Evolutionary conservation across 2,113 vertebrate genomes (phyloP).

Genomic region (Sialia sialis): DNA sequence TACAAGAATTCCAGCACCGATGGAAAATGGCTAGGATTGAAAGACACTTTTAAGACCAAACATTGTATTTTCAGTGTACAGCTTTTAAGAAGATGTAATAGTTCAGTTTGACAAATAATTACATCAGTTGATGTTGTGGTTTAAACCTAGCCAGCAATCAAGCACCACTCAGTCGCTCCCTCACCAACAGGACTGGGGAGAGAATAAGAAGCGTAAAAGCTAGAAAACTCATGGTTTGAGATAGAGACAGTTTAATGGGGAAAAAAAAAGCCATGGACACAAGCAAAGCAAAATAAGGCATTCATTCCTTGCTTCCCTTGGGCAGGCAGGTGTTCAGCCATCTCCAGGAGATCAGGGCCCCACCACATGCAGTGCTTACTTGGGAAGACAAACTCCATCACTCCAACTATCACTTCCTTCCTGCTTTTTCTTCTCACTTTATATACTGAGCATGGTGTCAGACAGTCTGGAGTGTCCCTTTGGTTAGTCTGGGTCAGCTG

Average conservation of each 20-base stretch:
- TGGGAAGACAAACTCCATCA: not conserved
- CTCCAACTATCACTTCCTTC: not conserved
- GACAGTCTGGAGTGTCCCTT: not conserved
- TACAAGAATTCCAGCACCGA: not conserved
- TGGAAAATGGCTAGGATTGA: not conserved
- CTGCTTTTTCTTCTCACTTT: not conserved
- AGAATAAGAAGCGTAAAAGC: not conserved
- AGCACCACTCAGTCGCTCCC: not conserved
- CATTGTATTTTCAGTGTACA: not conserved
- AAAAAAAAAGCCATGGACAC: not conserved
- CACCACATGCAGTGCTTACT: fast-evolving
- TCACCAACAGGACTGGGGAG: not conserved
- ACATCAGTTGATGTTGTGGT: not conserved
- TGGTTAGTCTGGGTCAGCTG: not conserved
- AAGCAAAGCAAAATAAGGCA: not conserved
- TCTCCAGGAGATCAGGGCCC: not conserved
- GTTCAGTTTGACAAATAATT: not conserved
- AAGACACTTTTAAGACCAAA: not conserved
- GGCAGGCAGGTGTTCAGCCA: not conserved
- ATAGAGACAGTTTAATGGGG: not conserved
- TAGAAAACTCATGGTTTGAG: not conserved
- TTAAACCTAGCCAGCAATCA: not conserved
- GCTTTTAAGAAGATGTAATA: not conserved
- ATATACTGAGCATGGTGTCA: not conserved
- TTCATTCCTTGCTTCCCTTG: not conserved